Conservation (phyloP, 2,888 invertebrate genomes). For the Eumacrocentrus americanus region DNA sequence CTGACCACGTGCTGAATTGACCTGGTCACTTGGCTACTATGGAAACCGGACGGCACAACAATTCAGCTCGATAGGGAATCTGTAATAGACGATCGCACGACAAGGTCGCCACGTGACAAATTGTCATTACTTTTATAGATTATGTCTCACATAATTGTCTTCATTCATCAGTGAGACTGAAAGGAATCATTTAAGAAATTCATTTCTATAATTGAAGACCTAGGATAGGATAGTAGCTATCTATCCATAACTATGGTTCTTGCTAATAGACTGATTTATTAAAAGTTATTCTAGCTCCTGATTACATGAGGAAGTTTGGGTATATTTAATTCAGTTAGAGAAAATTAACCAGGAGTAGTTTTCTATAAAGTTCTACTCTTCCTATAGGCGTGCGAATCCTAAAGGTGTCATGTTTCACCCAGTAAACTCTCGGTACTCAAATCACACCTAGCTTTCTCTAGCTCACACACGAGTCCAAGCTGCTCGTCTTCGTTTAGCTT, state of each 20-base stretch:
- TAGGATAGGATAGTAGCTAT: no score
- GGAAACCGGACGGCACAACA: conserved; percentile 57
- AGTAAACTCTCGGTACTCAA: neutral
- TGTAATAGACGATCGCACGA: conserved; percentile 47
- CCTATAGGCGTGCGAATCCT: neutral
- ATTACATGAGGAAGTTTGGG: no score
- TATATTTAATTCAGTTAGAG: conserved; percentile 10
- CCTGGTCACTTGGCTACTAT: conserved; percentile 58
- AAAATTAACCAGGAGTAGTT: no score
- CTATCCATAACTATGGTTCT: no score
- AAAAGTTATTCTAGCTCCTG: no score
- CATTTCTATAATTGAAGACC: no score
- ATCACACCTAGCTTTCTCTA: neutral
- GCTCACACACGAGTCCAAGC: neutral
- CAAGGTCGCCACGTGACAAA: conserved; percentile 49
- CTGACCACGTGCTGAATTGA: conserved; percentile 60
- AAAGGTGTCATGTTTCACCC: conserved; percentile 5
- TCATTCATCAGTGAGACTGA: neutral
- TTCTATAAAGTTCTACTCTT: no score
- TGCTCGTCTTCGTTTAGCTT: conserved; percentile 32
- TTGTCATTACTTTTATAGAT: conserved; percentile 18
- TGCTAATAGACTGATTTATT: no score
- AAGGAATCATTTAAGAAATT: no score
- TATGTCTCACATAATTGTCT: neutral
- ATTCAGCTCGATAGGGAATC: conserved; percentile 29